Evolutionary conservation across 2,888 invertebrate genomes (phyloP), one percentile per base, ranked within the genome.

Genomic region (Asteroscopus sphinx): DNA sequence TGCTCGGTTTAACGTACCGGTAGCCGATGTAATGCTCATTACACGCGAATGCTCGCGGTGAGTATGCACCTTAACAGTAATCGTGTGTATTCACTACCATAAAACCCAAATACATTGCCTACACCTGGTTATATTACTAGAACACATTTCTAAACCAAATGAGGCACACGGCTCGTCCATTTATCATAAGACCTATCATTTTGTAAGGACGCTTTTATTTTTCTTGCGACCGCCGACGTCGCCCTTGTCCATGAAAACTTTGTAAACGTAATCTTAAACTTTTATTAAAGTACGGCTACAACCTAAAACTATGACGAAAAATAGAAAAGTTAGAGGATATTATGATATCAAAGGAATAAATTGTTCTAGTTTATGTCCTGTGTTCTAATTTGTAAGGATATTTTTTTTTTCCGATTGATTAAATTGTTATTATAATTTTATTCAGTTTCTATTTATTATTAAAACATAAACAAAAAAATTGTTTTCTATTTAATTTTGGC

Each of bases 151-250:
- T 33, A 30, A 49, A 41, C 54, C 44, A 65, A 65, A 67, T 48
- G 32, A 48, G 47, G 40, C 44, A 8, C 54, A 68, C 62, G 68
- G 49, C 39, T 49, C 62, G 9, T 15, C 49, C 49, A 61, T 66
- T 51, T 46, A 37, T 68, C 65, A 66, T 21, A 40, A 37, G 36
- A 25, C 30, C 52, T 39, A 39, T 59, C 35, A 49, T 46, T 46
- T 61, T 39, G 48, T 42, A 47, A 32, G 46, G 41, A 55, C 62
- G 37, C 11, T 61, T 65, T 55, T 61, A 45, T 28, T 12, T 17
- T 48, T 21, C 45, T 52, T 30, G 33, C 11, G 37, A 26, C 33
- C 41, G 13, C 33, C 1, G 12, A 42, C 11, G 44, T 13, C 41
- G 13, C 33, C 1, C 15, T 41, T 9, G 44, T 13, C 59, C 42